A percentile compares a stretch with the other conserved stretches of the same genome.
These are phyloP conservation scores for Apostichopus leukothele DNA, from an alignment of 53 echinoderm and acorn worm genomes.

Conservation along the genomic window DNA sequence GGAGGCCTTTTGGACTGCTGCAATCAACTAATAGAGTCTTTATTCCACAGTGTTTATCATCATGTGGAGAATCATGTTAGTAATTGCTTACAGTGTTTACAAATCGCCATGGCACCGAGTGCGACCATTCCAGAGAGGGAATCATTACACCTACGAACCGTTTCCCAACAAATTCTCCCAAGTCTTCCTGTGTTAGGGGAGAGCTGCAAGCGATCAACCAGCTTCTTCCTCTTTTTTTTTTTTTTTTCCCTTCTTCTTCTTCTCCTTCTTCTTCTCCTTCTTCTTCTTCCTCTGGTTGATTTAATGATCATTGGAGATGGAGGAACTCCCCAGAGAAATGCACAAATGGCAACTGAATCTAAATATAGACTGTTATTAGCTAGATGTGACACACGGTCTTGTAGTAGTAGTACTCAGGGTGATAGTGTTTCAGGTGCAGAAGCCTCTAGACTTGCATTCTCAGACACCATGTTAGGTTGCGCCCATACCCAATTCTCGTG, in stretches of 20 bases:
- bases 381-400: conserved; percentile 22
- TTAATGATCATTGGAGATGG: conserved; percentile 42
- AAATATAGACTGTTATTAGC: conserved; percentile 35
- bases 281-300: conserved; percentile 14
- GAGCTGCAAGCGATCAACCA: not conserved
- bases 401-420: not conserved
- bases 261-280: not conserved
- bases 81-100: conserved; percentile 9
- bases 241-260: not conserved
- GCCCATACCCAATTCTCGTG: not conserved
- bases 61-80: not conserved
- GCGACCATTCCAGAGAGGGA: not conserved
- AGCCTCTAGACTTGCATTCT: not conserved
- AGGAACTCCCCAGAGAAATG: conserved; percentile 26
- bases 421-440: conserved; percentile 29
- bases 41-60: not conserved
- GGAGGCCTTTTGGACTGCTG: not conserved
- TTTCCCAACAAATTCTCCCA: not conserved
- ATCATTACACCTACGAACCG: not conserved
- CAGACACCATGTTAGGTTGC: not conserved
- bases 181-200: conserved; percentile 4
- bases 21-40: not conserved
- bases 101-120: conserved; percentile 18
- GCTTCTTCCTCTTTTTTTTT: not conserved
- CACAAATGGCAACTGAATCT: conserved; percentile 39